Evolutionary conservation across 2,797 vertebrate genomes (phyloP).

Genomic region (Merluccius polli): DNA sequence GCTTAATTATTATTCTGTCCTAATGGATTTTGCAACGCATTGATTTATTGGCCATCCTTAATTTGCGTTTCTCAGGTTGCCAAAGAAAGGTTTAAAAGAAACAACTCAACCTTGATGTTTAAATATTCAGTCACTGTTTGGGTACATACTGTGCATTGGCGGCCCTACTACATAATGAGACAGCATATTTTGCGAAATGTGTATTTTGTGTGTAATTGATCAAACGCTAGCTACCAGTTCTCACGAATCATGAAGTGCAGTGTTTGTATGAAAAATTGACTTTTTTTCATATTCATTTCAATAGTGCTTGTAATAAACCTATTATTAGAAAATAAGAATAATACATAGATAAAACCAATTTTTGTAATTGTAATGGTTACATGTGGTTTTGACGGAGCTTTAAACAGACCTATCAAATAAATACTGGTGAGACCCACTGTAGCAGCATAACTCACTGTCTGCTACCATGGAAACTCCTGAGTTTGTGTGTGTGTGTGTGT

Average conservation of each 20-base stretch:
- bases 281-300: background rate
- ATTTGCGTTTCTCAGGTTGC: background rate
- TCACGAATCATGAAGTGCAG: no score
- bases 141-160: background rate
- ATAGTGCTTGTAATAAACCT: background rate
- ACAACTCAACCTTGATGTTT: background rate
- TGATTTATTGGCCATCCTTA: background rate
- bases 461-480: background rate
- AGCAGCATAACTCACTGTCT: background rate
- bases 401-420: background rate
- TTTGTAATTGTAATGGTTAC: background rate
- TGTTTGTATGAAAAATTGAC: no score
- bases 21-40: background rate
- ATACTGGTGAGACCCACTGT: background rate
- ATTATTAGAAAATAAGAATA: background rate
- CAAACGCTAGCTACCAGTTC: no score
- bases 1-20: constrained; percentile 1
- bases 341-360: background rate
- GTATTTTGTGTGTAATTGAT: background rate
- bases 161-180: background rate
- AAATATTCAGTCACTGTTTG: background rate
- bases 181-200: background rate
- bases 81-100: background rate
- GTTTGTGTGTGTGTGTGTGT: background rate
- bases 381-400: background rate